Evolutionary conservation across 2,113 vertebrate genomes (phyloP).

Genomic region (Ivindomyrus marchei): DNA sequence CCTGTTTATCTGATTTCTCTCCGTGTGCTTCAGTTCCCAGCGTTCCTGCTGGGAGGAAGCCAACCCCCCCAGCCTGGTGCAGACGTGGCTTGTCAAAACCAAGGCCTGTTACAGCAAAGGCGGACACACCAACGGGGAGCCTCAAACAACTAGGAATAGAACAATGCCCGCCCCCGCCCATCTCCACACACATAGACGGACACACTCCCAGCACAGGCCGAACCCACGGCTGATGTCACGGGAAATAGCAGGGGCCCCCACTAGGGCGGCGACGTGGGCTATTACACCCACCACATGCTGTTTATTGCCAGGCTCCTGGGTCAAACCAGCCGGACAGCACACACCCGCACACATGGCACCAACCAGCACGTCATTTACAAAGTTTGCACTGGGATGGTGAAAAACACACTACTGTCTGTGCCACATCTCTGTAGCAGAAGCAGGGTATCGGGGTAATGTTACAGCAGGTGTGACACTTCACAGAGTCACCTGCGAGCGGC

Average conservation of each 20-base stretch:
- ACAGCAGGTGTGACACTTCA: not conserved
- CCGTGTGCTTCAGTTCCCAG: slow-evolving; percentile 48
- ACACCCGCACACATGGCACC: slow-evolving; percentile 32
- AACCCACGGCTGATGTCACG: slow-evolving; percentile 46
- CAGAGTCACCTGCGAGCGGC: not conserved
- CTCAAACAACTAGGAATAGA: slow-evolving; percentile 55
- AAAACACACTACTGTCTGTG: not conserved
- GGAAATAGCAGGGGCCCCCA: slow-evolving; percentile 48
- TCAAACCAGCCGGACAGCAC: slow-evolving; percentile 45
- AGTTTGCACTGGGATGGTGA: slow-evolving; percentile 11
- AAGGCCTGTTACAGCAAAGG: slow-evolving; percentile 39
- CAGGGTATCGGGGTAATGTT: slow-evolving; percentile 11
- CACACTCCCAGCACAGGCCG: not conserved
- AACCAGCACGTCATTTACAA: not conserved
- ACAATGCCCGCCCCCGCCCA: slow-evolving; percentile 45
- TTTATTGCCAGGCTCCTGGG: slow-evolving; percentile 26
- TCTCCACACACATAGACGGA: not conserved
- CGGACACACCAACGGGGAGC: slow-evolving; percentile 46
- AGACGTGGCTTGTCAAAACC: slow-evolving; percentile 59
- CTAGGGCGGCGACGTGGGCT: slow-evolving; percentile 45
- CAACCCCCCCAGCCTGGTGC: slow-evolving; percentile 37
- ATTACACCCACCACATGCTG: slow-evolving; percentile 39
- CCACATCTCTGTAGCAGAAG: slow-evolving; percentile 7
- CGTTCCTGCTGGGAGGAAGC: slow-evolving; percentile 53
- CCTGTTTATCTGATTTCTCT: slow-evolving; percentile 57